Conservation (phyloP, 2,113 vertebrate genomes). For the Anas platyrhynchos region DNA sequence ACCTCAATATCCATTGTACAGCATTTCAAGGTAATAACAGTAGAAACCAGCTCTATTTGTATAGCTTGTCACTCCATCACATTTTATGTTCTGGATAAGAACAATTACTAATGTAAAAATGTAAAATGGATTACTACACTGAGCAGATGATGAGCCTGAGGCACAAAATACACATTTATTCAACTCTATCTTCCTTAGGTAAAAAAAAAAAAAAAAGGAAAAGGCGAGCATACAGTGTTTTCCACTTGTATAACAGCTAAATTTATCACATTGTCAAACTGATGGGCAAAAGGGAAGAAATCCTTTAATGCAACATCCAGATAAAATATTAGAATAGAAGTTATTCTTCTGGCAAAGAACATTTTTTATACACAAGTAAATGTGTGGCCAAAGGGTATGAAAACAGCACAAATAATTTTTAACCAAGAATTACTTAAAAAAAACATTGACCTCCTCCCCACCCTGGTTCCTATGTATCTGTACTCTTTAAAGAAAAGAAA, state of each 20-base stretch:
- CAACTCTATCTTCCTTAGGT: not conserved
- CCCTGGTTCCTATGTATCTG: accelerated
- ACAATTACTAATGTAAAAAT: slow-evolving; percentile 2
- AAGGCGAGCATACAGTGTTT: not conserved
- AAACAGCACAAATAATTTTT: not conserved
- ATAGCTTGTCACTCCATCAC: not conserved
- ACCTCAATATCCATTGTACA: not conserved
- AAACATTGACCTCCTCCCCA: not conserved
- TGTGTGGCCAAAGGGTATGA: not conserved
- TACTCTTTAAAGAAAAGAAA: not conserved
- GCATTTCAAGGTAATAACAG: not conserved
- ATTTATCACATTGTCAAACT: not conserved
- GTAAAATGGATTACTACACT: not conserved
- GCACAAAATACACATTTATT: not conserved
- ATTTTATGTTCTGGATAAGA: not conserved
- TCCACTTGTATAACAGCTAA: not conserved
- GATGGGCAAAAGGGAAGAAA: not conserved
- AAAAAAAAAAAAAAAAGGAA: not conserved
- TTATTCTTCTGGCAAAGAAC: not conserved
- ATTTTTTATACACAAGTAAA: not conserved
- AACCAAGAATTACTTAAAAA: not conserved
- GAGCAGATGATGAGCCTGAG: not conserved
- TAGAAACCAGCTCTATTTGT: not conserved
- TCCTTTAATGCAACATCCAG: not conserved
- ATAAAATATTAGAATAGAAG: not conserved